Evolutionary conservation across 2,888 invertebrate species (phyloP).

Genomic region (Heterodera filipjevi): DNA sequence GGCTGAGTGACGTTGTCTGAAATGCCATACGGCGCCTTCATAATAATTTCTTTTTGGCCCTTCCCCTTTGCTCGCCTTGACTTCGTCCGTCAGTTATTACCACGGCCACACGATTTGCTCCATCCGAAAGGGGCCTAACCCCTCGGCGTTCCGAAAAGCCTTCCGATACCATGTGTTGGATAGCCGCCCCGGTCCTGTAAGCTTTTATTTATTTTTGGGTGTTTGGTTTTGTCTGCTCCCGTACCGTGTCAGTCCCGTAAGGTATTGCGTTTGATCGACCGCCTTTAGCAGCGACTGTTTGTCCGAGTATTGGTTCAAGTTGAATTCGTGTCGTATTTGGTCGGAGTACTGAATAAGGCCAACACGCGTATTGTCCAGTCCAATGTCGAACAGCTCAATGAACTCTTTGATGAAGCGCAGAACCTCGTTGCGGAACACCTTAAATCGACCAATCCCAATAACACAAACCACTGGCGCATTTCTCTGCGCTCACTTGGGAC

Average conservation of each 20-base stretch:
- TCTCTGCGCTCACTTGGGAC: conserved; percentile 63
- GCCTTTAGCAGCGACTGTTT: conserved; percentile 48
- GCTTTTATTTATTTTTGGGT: not conserved
- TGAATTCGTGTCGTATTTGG: conserved; percentile 65
- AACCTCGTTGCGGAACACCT: conserved; percentile 43
- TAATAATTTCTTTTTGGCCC: not conserved
- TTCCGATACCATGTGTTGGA: conserved; percentile 64
- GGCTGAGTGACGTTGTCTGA: conserved; percentile 64
- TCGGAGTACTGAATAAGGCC: conserved; percentile 65
- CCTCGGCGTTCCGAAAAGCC: conserved; percentile 64
- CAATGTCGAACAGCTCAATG: conserved; percentile 65
- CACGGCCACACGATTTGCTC: conserved; percentile 65
- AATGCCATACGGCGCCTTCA: not conserved
- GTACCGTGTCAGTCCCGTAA: conserved; percentile 59
- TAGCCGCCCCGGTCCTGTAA: conserved; percentile 64
- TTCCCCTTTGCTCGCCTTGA: conserved; percentile 40
- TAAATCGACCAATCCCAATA: not conserved
- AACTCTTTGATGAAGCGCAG: conserved; percentile 64
- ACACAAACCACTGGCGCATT: conserved; percentile 31
- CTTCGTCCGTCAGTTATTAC: conserved; percentile 67
- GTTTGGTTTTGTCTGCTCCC: not conserved
- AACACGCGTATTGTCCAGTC: conserved; percentile 63
- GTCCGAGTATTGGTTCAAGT: conserved; percentile 54
- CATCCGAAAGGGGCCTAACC: conserved; percentile 53
- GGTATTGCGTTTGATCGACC: conserved; percentile 54